These are phyloP conservation scores for Drosophila truncata DNA, from an alignment of 1,140 invertebrate species.

Conservation along the genomic window DNA sequence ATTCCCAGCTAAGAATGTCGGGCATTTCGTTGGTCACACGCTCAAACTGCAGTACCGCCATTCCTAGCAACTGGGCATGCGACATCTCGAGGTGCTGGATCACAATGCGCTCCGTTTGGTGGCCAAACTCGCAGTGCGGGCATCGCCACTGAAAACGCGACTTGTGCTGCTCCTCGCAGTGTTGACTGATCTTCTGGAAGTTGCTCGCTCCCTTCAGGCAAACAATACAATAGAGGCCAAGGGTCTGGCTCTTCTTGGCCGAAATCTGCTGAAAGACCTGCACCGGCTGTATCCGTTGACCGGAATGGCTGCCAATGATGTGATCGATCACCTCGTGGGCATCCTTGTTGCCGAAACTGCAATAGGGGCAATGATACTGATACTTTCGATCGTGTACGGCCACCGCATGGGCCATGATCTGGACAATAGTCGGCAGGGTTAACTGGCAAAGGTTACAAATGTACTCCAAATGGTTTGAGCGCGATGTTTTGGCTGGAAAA, in stretches of 20 bases:
- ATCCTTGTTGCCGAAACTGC: neutral
- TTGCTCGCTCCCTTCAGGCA: conserved; percentile 16
- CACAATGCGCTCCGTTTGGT: conserved; percentile 11
- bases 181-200: conserved; percentile 22
- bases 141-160: conserved; percentile 36
- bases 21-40: conserved; percentile 45
- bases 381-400: conserved; percentile 11
- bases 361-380: conserved; percentile 45
- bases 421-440: neutral
- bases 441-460: conserved; percentile 47
- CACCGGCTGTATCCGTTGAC: conserved; percentile 25
- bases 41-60: conserved; percentile 38
- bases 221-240: conserved; percentile 52
- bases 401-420: conserved; percentile 24
- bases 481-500: neutral
- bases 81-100: neutral
- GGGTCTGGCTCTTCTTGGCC: conserved; percentile 15
- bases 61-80: conserved; percentile 7
- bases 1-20: conserved; percentile 29
- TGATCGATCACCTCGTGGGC: conserved; percentile 19
- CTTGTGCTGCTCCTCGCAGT: conserved; percentile 30
- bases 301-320: conserved; percentile 16
- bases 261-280: conserved; percentile 20
- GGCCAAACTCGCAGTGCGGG: conserved; percentile 30
- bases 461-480: neutral